Percentiles rank a stretch among this genome's conserved stretches.
These are phyloP conservation scores for Passer domesticus DNA, from an alignment of 2,113 vertebrate species.

Conservation along the genomic window DNA sequence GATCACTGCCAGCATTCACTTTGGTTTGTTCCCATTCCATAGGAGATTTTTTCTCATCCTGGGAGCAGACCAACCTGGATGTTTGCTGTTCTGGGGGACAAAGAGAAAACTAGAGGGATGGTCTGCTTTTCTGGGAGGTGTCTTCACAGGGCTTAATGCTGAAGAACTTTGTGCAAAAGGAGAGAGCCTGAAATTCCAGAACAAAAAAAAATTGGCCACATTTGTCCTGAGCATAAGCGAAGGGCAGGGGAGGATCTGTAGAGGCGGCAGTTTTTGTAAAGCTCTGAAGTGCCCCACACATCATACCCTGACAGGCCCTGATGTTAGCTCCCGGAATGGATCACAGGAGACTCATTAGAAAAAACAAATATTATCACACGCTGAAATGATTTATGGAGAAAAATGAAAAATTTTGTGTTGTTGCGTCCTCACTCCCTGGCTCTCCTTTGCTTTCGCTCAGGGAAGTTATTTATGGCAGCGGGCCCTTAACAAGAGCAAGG, in stretches of 20 bases:
- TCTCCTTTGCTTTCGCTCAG: constrained; percentile 75
- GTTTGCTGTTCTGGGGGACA: not conserved
- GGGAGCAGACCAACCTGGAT: not conserved
- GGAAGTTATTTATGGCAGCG: constrained; percentile 84
- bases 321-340: constrained; percentile 86
- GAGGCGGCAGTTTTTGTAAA: constrained; percentile 83
- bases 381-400: constrained; percentile 90
- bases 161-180: constrained; percentile 8
- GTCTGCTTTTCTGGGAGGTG: not conserved
- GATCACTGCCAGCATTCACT: accelerated
- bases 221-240: constrained; percentile 75
- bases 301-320: constrained; percentile 84
- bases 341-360: constrained; percentile 90
- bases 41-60: accelerated
- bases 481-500: constrained; percentile 83
- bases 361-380: constrained; percentile 94
- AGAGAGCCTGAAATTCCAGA: constrained; percentile 52
- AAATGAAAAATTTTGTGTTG: constrained; percentile 88
- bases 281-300: constrained; percentile 82
- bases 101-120: not conserved
- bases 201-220: constrained; percentile 69
- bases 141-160: not conserved
- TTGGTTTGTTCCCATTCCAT: not conserved
- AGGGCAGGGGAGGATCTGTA: constrained; percentile 65
- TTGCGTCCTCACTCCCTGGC: constrained; percentile 75